A percentile compares a stretch with the other conserved stretches of the same genome.
Evolutionary conservation across 2,888 invertebrate genomes (phyloP).

Genomic region (Caenorhabditis afra): DNA sequence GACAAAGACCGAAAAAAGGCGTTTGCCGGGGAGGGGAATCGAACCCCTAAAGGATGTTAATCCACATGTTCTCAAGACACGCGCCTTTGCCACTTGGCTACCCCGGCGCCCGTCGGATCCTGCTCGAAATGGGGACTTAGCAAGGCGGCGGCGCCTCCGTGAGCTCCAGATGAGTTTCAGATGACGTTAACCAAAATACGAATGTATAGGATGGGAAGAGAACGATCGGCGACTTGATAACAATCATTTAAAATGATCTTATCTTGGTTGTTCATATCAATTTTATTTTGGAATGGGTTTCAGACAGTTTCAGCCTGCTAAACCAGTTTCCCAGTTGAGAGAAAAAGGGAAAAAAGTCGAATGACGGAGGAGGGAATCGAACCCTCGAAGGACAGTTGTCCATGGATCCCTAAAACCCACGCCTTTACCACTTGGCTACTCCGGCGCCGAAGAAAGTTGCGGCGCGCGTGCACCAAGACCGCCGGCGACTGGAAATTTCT

Average conservation of each 20-base stretch:
- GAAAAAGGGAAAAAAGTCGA: background rate
- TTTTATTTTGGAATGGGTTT: too few relatives aligned
- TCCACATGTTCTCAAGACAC: constrained; percentile 15
- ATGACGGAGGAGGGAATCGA: constrained; percentile 47
- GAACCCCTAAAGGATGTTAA: constrained; percentile 43
- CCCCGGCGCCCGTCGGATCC: constrained; percentile 1
- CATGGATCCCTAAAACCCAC: constrained; percentile 20
- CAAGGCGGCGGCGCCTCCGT: background rate
- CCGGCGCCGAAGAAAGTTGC: background rate
- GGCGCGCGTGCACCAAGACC: background rate
- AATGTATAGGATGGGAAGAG: too few relatives aligned
- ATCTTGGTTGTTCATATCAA: too few relatives aligned
- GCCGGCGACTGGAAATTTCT: background rate
- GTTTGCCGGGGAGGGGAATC: constrained; percentile 54
- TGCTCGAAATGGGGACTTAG: background rate
- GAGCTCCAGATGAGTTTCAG: background rate
- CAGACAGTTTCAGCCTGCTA: background rate
- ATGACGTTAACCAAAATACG: too few relatives aligned
- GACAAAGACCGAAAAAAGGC: background rate
- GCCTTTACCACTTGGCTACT: constrained; percentile 24
- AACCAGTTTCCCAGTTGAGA: background rate
- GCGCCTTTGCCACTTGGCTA: constrained; percentile 18
- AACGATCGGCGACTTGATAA: too few relatives aligned
- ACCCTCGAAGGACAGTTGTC: constrained; percentile 37
- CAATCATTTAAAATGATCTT: too few relatives aligned